Conservation (phyloP, 2,113 vertebrate genomes). For the Xyrauchen texanus region DNA sequence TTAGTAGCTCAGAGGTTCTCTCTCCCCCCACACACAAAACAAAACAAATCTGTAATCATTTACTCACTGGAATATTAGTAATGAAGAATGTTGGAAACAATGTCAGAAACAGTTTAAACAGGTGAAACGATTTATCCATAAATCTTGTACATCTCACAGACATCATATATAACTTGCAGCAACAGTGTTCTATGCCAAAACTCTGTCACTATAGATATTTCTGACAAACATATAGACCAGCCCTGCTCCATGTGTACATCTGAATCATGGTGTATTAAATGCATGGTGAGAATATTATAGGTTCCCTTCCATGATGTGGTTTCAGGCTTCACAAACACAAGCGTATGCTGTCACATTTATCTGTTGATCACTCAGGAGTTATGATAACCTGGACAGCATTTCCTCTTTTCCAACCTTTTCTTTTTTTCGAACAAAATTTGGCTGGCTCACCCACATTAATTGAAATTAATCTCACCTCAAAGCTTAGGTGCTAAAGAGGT, state of each 20-base stretch:
- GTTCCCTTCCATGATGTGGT: neutral
- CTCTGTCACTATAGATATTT: neutral
- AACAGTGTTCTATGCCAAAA: neutral
- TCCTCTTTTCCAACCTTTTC: too few relatives aligned
- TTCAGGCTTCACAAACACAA: neutral
- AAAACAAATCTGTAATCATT: too few relatives aligned
- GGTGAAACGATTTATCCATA: neutral
- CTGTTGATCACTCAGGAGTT: neutral
- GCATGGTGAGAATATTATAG: conserved; percentile 1
- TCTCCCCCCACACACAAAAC: too few relatives aligned
- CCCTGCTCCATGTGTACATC: neutral
- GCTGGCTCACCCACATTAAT: neutral
- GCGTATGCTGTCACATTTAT: conserved; percentile 13
- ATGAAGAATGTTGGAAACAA: neutral
- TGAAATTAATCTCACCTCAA: neutral
- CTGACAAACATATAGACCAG: neutral
- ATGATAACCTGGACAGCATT: neutral
- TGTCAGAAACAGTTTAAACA: neutral
- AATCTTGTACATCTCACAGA: neutral
- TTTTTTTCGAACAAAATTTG: too few relatives aligned
- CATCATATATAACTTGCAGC: conserved; percentile 6
- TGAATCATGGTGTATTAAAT: neutral
- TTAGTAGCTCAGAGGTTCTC: neutral
- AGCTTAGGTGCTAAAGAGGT: neutral
- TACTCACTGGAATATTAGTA: too few relatives aligned